phyloP scores from a whole-genome alignment of 2,888 invertebrate species.

The Odontothrips loti region DNA sequence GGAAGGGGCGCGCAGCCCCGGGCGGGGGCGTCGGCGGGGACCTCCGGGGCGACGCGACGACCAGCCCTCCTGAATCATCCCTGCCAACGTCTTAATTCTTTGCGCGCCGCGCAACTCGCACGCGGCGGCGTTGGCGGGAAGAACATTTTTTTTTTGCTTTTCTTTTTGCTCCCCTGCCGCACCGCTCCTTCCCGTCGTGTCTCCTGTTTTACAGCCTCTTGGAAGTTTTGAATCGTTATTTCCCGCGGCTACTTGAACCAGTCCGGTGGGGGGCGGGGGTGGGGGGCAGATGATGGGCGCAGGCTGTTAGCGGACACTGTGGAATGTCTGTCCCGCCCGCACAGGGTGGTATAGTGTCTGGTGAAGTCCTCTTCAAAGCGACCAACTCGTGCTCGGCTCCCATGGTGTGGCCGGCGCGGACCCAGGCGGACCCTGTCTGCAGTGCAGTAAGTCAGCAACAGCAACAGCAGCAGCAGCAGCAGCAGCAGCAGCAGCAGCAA shows the following conservation, averaged over 20 bases:
- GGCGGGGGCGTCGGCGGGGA: neutral
- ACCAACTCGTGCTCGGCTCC: too few relatives aligned
- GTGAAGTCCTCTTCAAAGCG: too few relatives aligned
- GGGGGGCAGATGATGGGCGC: too few relatives aligned
- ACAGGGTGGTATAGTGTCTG: too few relatives aligned
- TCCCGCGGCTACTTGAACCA: too few relatives aligned
- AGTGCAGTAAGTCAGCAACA: neutral
- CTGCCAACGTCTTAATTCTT: conserved; percentile 8
- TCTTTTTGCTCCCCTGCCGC: neutral
- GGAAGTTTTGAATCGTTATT: neutral
- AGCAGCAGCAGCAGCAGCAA: too few relatives aligned
- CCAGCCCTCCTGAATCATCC: conserved; percentile 1
- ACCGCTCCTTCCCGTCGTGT: neutral
- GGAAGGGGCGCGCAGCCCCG: neutral
- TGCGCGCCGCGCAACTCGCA: neutral
- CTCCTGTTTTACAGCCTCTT: conserved; percentile 10
- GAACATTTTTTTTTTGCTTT: neutral
- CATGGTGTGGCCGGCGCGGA: too few relatives aligned
- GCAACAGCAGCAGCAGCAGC: too few relatives aligned
- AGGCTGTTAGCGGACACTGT: neutral
- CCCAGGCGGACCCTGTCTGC: too few relatives aligned
- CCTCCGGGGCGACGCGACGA: neutral
- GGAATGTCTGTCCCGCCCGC: neutral
- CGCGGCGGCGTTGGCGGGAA: too few relatives aligned
- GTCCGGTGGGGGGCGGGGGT: neutral